Base-by-base conservation (phyloP, 2,797 vertebrate genomes). In the Gastrophryne carolinensis region DNA sequence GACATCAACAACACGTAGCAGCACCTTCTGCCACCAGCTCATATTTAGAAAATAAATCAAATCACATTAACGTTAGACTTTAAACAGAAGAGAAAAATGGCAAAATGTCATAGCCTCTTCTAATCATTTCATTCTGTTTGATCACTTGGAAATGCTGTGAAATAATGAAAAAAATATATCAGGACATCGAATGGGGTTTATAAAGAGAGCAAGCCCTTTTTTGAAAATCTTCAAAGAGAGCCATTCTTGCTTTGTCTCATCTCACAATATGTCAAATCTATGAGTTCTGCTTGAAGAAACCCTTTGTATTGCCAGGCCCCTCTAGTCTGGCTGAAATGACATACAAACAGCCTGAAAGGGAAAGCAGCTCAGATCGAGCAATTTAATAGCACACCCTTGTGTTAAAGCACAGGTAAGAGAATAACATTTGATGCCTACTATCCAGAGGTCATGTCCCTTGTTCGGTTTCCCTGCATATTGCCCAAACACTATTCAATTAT, bases 401-500 rank as follows among this genome's bases (percentile, higher is more conserved):
- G 29, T 56, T 34, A 62, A 62, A 62, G 26, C 39, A 52, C 52
- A 62, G 56, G 73, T 75, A 54, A 61, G 19, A 41, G 65, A 68
- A 61, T 41, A 73, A 56, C 26, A 65, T 65, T 56, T 57, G 34
- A 47, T 70, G 54, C 49, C 26, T 77, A 35, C 12, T 63, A 63
- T 54, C 24, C 49, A 49, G 75, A 77, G 75, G 75, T 77, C 75
- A 65, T 71, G 67, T 77, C 75, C 75, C 49, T 39, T 64, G 49
- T 50, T 58, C 27, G 49, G 37, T 63, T 63, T 65, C 57, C 35
- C 60, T 64, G 56, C 66, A 71, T 70, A 77, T 71, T 64, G 75
- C 75, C 60, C 23, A 52, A 77, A 77, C 75, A 71, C 67, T 77
- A 77, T 77, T n/a, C 75, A 77, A 77, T 77, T 71, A 77, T 77